phyloP scores from a whole-genome alignment of 2,797 vertebrate genomes.

The Pangasius mekongensis region DNA sequence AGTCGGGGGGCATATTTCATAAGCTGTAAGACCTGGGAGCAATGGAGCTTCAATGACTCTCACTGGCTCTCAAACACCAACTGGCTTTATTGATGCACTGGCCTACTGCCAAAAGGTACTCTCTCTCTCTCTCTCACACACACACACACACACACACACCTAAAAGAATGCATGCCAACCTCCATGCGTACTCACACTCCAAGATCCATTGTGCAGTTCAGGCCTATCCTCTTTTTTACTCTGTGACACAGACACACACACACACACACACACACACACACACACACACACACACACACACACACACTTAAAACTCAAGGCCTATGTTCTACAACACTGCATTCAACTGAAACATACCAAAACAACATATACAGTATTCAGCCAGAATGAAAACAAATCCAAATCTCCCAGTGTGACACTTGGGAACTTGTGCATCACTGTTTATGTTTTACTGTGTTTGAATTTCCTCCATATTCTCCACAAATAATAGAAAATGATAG shows the following conservation, averaged over 20 bases:
- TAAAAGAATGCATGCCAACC: no score
- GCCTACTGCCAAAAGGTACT: constrained; percentile 66
- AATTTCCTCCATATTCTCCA: background rate
- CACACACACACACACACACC: background rate
- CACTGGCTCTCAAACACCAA: constrained; percentile 75
- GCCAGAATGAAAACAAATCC: background rate
- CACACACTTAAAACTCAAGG: no score
- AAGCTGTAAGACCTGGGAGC: constrained; percentile 74
- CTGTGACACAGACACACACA: no score
- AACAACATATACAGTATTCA: background rate
- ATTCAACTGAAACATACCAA: background rate
- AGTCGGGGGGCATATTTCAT: constrained; percentile 56
- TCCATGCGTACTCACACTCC: no score
- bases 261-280: no score
- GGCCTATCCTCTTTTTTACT: no score
- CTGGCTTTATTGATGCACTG: constrained; percentile 80
- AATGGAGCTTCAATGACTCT: constrained; percentile 77
- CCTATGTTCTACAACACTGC: no score
- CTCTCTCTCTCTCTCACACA: background rate
- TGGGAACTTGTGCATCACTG: no score
- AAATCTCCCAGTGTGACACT: background rate
- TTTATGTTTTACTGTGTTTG: background rate
- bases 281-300: no score
- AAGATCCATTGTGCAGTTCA: no score
- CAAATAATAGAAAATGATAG: no score